Evolutionary conservation across 2,888 invertebrate species (phyloP), one percentile per base, ranked within the genome.

Genomic region (Phasia obesa): DNA sequence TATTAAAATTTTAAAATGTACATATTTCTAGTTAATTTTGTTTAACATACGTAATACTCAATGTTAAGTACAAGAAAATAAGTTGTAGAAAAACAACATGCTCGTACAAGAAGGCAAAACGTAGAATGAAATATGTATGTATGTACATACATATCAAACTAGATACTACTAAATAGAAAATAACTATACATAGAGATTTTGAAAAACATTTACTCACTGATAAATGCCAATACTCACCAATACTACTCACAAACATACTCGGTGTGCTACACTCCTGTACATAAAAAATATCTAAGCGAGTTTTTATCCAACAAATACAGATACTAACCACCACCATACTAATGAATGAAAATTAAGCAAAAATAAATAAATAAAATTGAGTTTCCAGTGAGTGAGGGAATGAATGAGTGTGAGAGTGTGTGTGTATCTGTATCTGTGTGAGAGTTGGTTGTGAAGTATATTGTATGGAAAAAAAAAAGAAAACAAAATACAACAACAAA

Each of bases 241-340:
- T 23, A 67, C 57, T 19, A 19, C 15, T 31, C 27, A 35, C 4
- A 42, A 23, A 42, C 4, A 67, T 51, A 38, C 51, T 27, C 47
- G 21, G 0, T 2, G 0, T 2, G 53, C 2, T 53, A 53, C 42
- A 55, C 51, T 53, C 35, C 5, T 21, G 21, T 65, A 38, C 47
- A 19, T 5, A 73, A 42, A 71, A 65, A 44, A 51, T 83, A 83
- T 83, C 83, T 83, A 83, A 71, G 64, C 57, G 70, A 59, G 78
- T 77, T 77, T 47, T 9, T 31, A 44, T 44, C 49, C 64, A 65
- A 65, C 57, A 42, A 65, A 77, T 31, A 49, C 25, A 67, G 65
- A 75, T 75, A 67, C 65, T 59, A 57, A 60, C 55, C 76, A 78
- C 67, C 84, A 88, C 86, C 87, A 75, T 85, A 25, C 13, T 62